Evolutionary conservation across 2,113 vertebrate species (phyloP).

Genomic region (Stigmatopora argus): DNA sequence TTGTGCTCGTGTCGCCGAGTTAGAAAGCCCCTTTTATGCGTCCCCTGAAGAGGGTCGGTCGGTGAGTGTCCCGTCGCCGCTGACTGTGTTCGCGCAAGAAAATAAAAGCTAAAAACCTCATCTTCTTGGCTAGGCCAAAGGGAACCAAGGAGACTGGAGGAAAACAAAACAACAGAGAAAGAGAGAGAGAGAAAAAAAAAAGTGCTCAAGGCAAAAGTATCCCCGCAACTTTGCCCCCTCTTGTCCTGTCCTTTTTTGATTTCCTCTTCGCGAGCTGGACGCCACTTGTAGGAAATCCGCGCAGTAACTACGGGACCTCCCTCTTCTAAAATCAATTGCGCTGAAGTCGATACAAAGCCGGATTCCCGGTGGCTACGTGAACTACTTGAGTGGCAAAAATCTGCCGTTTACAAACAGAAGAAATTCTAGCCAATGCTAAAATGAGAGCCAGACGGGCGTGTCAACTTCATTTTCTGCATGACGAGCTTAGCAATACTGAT

Average conservation of each 20-base stretch:
- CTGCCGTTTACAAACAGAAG: conserved; percentile 8
- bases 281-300: conserved; percentile 33
- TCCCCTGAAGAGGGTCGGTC: conserved; percentile 28
- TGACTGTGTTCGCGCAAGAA: conserved; percentile 23
- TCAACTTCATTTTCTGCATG: too few species aligned
- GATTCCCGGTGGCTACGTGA: conserved; percentile 42
- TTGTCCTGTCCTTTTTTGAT: conserved; percentile 15
- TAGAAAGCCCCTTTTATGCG: conserved; percentile 32
- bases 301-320: background rate
- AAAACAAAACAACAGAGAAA: conserved; percentile 7
- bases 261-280: conserved; percentile 8
- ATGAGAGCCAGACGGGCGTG: too few species aligned
- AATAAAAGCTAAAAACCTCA: conserved; percentile 20
- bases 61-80: conserved; percentile 28
- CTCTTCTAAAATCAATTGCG: conserved; percentile 13
- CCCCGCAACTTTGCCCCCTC: conserved; percentile 34
- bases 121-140: conserved; percentile 19
- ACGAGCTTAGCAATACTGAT: too few species aligned
- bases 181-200: conserved; percentile 26
- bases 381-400: conserved; percentile 39
- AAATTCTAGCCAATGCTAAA: too few species aligned
- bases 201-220: conserved; percentile 29
- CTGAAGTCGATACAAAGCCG: conserved; percentile 55
- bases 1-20: conserved; percentile 29
- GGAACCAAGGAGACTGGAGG: conserved; percentile 10